Conservation (phyloP, 64 coral and sea anemone species). For the Actinia equina region DNA sequence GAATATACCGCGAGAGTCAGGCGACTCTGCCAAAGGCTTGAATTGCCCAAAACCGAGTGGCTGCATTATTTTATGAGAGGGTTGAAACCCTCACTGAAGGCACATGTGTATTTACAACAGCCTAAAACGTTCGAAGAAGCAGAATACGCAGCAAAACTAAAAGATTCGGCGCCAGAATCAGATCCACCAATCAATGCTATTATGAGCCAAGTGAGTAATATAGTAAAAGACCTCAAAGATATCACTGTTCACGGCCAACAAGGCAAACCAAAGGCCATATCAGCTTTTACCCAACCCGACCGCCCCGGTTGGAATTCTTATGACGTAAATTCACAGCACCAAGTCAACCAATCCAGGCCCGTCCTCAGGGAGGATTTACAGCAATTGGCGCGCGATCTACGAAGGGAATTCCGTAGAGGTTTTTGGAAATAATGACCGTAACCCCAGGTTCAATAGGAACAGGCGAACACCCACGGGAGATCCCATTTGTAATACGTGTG, state of each 20-base stretch:
- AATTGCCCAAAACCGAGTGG: background rate
- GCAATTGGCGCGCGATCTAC: background rate
- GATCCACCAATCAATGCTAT: background rate
- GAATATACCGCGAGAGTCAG: background rate
- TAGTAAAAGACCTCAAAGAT: background rate
- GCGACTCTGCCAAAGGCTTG: background rate
- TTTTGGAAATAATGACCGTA: background rate
- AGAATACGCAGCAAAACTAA: background rate
- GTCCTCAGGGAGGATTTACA: background rate
- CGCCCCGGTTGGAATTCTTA: background rate
- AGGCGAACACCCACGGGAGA: background rate
- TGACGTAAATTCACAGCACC: background rate
- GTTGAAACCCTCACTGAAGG: background rate
- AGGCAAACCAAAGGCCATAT: background rate
- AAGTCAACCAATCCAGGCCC: background rate
- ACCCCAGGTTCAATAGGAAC: background rate
- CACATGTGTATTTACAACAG: background rate
- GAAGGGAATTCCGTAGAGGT: background rate
- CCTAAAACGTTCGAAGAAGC: background rate
- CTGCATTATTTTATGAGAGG: background rate
- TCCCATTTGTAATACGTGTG: background rate
- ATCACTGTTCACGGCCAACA: background rate
- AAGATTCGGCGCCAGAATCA: background rate
- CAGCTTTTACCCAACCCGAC: background rate
- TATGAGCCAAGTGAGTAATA: background rate